Evolutionary conservation across 2,888 invertebrate genomes (phyloP), one percentile per base, ranked within the genome.

Genomic region (Drosophila pseudotalamancana): DNA sequence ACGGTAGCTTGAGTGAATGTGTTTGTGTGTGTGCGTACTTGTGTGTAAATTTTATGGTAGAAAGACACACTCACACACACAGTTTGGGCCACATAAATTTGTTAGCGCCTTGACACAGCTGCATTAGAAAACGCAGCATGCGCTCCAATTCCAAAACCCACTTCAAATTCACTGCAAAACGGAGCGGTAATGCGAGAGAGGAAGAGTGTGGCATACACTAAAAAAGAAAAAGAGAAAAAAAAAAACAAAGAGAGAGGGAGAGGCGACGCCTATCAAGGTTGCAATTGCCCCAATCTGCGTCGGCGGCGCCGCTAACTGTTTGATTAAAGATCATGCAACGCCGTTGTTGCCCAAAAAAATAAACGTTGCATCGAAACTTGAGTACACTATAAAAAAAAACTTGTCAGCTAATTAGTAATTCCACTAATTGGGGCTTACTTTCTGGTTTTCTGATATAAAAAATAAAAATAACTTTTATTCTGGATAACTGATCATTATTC

Each of bases 71-170:
- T 8, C 14, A 23, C 9, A 9, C 14, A 2, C 23, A 14, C 29
- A 3, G 6, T 3, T 63, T 66, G 77, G 65, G 71, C 53, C 50
- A 77, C 78, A 85, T 81, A 82, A 77, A 81, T 85, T 78, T 82
- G 72, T 69, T 78, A 66, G 72, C 77, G 84, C 68, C 80, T 86
- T 86, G 77, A 79, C 87, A 87, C 87, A 83, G 80, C 80, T 76
- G 80, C 72, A 76, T 71, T 76, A 59, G 83, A 86, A n/a, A 79
- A 73, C 64, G 74, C 77, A 75, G 63, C 75, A 66, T 50, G 55
- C 55, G 70, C 50, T 73, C 63, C 69, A 66, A 68, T 72, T 64
- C 57, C 57, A 62, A 77, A 73, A 14, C 54, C 64, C 50, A 79
- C 53, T 74, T 66, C 59, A 63, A 71, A 64, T 69, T 59, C 50